Conservation (phyloP, 2,888 invertebrate species). For the Dione juno region DNA sequence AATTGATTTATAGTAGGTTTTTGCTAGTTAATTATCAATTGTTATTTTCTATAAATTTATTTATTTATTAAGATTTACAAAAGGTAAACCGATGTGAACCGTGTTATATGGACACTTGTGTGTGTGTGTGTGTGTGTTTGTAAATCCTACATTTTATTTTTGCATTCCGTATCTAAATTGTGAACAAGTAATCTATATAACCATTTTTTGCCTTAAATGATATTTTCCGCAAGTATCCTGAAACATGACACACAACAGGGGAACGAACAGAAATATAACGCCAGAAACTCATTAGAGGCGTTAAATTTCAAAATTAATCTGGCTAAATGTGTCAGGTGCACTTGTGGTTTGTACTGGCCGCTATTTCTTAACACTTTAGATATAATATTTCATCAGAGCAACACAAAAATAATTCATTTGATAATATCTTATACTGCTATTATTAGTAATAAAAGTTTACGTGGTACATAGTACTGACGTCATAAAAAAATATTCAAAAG, state of each 20-base stretch:
- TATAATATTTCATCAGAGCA: not conserved
- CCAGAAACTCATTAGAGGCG: constrained; percentile 15
- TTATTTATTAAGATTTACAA: too few species aligned
- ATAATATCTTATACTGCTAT: not conserved
- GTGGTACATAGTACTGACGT: not conserved
- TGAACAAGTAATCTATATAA: not conserved
- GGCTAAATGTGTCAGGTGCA: constrained; percentile 23
- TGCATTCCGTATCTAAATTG: too few species aligned
- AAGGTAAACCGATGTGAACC: too few species aligned
- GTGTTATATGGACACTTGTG: too few species aligned
- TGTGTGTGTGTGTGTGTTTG: too few species aligned
- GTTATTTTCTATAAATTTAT: too few species aligned
- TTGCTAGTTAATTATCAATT: too few species aligned
- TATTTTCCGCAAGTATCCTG: not conserved
- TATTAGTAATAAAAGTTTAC: not conserved
- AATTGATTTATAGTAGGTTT: too few species aligned
- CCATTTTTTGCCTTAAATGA: not conserved
- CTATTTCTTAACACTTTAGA: constrained; percentile 9
- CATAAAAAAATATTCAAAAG: not conserved
- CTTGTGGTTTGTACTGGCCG: constrained; percentile 17
- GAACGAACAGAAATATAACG: constrained; percentile 8
- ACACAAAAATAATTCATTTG: not conserved
- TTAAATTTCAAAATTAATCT: constrained; percentile 28
- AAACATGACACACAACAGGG: constrained; percentile 20
- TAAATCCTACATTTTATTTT: too few species aligned